A percentile compares a stretch with the other conserved stretches of the same genome.
Conservation (phyloP, 2,797 vertebrate species). For the Mionectes olivaceus region DNA sequence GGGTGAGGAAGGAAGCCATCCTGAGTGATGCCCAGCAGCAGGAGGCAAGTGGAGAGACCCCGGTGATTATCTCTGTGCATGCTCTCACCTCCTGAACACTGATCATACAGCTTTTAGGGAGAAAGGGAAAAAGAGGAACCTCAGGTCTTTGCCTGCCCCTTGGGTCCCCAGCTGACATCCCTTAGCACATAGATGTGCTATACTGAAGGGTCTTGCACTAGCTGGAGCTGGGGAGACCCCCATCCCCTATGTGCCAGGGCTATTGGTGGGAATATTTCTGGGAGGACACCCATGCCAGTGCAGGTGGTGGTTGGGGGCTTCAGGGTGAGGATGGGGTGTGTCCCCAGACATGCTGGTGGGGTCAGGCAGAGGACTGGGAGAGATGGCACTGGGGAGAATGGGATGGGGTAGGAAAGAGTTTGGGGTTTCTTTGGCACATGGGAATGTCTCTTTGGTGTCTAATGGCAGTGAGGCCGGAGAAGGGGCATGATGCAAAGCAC, state of each 20-base stretch:
- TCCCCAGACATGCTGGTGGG: neutral
- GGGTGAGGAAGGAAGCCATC: neutral
- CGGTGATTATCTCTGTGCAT: neutral
- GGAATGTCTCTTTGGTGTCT: neutral
- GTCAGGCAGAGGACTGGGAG: neutral
- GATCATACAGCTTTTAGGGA: neutral
- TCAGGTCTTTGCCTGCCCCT: neutral
- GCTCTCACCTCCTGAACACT: neutral
- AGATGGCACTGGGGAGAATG: neutral
- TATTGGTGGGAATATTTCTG: neutral
- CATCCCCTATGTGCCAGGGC: neutral
- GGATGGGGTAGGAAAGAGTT: neutral
- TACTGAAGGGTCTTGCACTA: neutral
- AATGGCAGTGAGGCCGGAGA: neutral
- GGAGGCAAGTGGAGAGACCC: neutral
- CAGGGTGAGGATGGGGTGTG: neutral
- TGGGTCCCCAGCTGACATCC: neutral
- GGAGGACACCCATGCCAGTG: accelerated
- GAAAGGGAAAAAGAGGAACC: neutral
- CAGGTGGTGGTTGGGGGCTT: neutral
- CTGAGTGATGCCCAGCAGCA: neutral
- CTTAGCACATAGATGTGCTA: neutral
- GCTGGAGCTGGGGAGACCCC: neutral
- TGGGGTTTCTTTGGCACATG: slow-evolving; percentile 1
- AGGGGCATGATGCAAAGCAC: accelerated